Evolutionary conservation across 1,140 invertebrate genomes (phyloP).

Genomic region (Phymastichus coffea): DNA sequence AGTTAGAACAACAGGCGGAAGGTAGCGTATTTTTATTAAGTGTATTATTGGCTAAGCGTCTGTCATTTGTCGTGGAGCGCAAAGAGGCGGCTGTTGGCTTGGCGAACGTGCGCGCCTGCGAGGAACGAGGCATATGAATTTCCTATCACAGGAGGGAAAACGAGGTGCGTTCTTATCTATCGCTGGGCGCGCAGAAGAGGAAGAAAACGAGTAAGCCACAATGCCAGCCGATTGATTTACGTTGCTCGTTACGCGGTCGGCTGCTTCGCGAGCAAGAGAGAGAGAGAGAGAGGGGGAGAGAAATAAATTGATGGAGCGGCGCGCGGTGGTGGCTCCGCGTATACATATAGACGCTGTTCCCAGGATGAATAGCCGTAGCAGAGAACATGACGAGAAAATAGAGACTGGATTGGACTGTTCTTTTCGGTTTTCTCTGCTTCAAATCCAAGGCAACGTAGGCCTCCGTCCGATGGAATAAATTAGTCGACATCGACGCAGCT

Average conservation of each 20-base stretch:
- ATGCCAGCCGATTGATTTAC: conserved; percentile 58
- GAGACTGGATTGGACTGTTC: too few relatives aligned
- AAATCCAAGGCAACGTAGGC: too few relatives aligned
- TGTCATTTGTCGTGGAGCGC: too few relatives aligned
- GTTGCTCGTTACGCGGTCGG: conserved; percentile 57
- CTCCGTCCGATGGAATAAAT: too few relatives aligned
- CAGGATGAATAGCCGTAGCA: too few relatives aligned
- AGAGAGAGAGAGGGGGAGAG: conserved; percentile 45
- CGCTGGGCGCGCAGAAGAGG: conserved; percentile 8
- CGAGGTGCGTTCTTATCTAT: neutral
- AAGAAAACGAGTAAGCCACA: conserved; percentile 47
- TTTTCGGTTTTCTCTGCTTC: too few relatives aligned
- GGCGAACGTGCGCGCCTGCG: conserved; percentile 11
- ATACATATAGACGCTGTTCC: conserved; percentile 32
- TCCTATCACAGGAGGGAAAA: conserved; percentile 17
- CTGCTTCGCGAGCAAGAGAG: conserved; percentile 37
- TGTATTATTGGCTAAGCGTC: too few relatives aligned
- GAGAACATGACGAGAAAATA: neutral
- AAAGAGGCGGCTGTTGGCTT: too few relatives aligned
- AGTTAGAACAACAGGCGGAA: too few relatives aligned
- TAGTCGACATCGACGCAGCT: too few relatives aligned
- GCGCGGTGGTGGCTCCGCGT: conserved; percentile 31
- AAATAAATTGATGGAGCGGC: conserved; percentile 55
- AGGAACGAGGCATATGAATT: conserved; percentile 13
- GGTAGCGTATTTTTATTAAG: too few relatives aligned